These are phyloP conservation scores for Lomographa bimaculata DNA, from an alignment of 2,888 invertebrate species.

Conservation along the genomic window DNA sequence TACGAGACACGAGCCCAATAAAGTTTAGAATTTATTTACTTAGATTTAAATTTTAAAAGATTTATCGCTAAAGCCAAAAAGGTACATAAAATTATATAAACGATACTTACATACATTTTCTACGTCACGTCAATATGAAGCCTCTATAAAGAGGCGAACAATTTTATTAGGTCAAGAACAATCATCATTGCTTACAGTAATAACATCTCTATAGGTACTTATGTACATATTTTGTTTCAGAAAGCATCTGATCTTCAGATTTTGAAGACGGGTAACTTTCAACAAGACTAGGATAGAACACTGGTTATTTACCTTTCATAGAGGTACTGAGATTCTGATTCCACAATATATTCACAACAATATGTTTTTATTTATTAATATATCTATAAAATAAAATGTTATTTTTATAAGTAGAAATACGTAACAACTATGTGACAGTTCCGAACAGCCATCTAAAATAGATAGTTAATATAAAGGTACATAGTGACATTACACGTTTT, in stretches of 20 bases:
- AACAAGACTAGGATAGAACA: constrained; percentile 39
- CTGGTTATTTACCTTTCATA: constrained; percentile 31
- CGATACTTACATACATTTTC: background rate
- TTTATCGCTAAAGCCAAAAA: constrained; percentile 7
- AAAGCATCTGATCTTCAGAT: constrained; percentile 1
- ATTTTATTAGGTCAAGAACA: no score
- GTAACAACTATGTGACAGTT: constrained; percentile 28
- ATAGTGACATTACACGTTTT: constrained; percentile 33
- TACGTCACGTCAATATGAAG: background rate
- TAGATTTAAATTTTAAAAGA: constrained; percentile 10
- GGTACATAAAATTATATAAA: background rate
- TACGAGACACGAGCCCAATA: no score
- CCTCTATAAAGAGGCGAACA: constrained; percentile 3
- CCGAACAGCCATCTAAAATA: constrained; percentile 27
- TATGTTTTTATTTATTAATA: constrained; percentile 23
- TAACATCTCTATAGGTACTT: constrained; percentile 1
- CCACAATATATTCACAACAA: constrained; percentile 30
- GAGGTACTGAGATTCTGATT: constrained; percentile 39
- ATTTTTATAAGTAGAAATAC: constrained; percentile 22
- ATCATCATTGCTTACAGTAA: background rate
- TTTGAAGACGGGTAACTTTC: background rate
- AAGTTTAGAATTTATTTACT: constrained; percentile 21
- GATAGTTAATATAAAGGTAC: constrained; percentile 32
- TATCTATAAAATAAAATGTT: constrained; percentile 26
- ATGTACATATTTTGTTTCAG: no score